Percentiles rank a stretch among this genome's conserved stretches.
phyloP scores from a whole-genome alignment of 2,888 invertebrate species.

The Eupithecia exiguata region DNA sequence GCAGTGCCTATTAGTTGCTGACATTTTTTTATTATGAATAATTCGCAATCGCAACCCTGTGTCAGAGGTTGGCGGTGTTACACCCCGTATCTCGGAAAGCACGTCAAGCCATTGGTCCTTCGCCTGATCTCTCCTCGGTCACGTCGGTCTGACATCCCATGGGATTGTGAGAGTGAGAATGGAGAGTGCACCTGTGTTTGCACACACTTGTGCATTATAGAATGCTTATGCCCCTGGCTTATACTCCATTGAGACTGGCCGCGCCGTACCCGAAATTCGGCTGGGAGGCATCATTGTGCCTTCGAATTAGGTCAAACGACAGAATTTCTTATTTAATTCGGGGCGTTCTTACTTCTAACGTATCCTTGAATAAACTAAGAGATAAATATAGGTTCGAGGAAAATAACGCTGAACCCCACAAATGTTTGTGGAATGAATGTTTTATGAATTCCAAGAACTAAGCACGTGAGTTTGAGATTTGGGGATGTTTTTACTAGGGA shows the following conservation, averaged over 20 bases:
- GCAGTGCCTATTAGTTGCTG: too few relatives aligned
- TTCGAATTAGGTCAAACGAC: constrained; percentile 6
- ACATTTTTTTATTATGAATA: too few relatives aligned
- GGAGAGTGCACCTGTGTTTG: background rate
- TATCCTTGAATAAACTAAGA: background rate
- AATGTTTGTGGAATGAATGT: constrained; percentile 25
- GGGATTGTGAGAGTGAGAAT: background rate
- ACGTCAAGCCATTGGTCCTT: background rate
- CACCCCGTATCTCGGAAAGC: background rate
- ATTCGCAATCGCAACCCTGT: background rate
- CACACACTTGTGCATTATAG: background rate
- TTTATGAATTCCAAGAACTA: constrained; percentile 43
- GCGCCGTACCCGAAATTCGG: background rate
- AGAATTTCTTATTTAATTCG: background rate
- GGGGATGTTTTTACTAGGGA: constrained; percentile 13
- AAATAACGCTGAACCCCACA: background rate
- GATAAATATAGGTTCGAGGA: constrained; percentile 13
- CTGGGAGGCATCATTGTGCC: background rate
- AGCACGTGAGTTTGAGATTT: constrained; percentile 26
- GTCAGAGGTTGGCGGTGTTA: background rate
- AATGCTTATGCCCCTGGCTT: background rate
- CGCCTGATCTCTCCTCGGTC: background rate
- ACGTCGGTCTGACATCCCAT: background rate
- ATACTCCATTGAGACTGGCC: background rate
- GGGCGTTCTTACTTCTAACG: background rate